phyloP scores from a whole-genome alignment of 2,797 vertebrate genomes.

The Sebastes vulpes region DNA sequence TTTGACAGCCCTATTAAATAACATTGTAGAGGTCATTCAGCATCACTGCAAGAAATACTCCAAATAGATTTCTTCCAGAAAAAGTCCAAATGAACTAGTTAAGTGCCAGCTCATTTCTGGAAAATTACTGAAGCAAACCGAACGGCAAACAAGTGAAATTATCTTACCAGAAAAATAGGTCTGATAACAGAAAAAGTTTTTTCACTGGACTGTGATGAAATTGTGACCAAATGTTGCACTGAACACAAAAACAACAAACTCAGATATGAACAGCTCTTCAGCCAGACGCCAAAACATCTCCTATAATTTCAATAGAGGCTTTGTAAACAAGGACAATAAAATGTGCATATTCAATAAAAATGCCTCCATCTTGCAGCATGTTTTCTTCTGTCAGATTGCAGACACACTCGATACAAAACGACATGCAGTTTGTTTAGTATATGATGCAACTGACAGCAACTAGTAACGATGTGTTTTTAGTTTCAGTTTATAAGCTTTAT shows the following conservation, averaged over 20 bases:
- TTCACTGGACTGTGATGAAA: background rate
- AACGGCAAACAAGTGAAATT: background rate
- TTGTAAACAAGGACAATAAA: background rate
- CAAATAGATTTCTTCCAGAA: background rate
- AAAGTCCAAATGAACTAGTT: background rate
- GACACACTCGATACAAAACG: constrained; percentile 18
- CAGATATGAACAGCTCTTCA: background rate
- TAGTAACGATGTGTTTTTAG: constrained; percentile 48
- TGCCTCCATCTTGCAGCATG: background rate
- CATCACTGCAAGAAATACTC: background rate
- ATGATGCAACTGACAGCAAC: constrained; percentile 74
- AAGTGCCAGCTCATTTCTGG: background rate
- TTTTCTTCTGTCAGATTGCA: constrained; percentile 12
- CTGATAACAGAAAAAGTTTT: background rate
- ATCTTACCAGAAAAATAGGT: background rate
- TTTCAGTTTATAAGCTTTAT: constrained; percentile 57
- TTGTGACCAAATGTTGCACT: background rate
- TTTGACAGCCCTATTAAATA: background rate
- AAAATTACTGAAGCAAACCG: background rate
- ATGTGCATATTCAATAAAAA: background rate
- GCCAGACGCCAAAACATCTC: background rate
- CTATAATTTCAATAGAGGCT: background rate
- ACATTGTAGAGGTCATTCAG: background rate
- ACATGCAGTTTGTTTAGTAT: constrained; percentile 30
- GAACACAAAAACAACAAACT: background rate